Conservation (phyloP, 2,888 invertebrate genomes). For the Rambutsinella grinnellia region DNA sequence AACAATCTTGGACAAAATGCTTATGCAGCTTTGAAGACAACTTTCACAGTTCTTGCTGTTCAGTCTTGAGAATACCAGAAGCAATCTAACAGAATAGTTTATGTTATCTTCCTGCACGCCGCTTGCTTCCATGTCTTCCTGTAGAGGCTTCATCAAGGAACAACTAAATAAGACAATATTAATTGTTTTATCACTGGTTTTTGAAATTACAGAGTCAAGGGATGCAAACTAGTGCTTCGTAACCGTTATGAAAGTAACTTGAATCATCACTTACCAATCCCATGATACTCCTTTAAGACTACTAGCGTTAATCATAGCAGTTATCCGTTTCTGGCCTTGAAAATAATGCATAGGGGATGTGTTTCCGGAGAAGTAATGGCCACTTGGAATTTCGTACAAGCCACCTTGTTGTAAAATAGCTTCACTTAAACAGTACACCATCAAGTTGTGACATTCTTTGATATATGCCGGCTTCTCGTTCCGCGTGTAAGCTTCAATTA, state of each 20-base stretch:
- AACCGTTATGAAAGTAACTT: too few relatives aligned
- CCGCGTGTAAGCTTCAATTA: conserved; percentile 35
- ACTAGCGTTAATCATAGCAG: conserved; percentile 39
- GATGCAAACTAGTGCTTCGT: too few relatives aligned
- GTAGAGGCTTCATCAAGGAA: background rate
- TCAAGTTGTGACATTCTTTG: background rate
- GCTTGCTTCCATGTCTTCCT: conserved; percentile 16
- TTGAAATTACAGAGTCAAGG: too few relatives aligned
- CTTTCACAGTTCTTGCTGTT: conserved; percentile 44
- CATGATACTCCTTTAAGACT: conserved; percentile 31
- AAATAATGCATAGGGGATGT: conserved; percentile 35
- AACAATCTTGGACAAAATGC: conserved; percentile 4
- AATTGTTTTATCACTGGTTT: too few relatives aligned
- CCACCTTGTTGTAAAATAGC: conserved; percentile 52
- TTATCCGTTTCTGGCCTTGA: conserved; percentile 38
- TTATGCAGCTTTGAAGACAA: conserved; percentile 19
- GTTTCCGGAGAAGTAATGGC: conserved; percentile 35
- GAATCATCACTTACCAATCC: conserved; percentile 54
- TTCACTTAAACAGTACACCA: conserved; percentile 48
- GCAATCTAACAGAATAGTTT: conserved; percentile 14
- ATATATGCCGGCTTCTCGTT: conserved; percentile 1
- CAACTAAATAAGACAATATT: too few relatives aligned
- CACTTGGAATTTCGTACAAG: conserved; percentile 32
- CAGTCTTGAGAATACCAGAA: conserved; percentile 46
- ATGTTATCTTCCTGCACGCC: too few relatives aligned